Conservation (phyloP, 1,140 invertebrate species). For the Maniola jurtina region DNA sequence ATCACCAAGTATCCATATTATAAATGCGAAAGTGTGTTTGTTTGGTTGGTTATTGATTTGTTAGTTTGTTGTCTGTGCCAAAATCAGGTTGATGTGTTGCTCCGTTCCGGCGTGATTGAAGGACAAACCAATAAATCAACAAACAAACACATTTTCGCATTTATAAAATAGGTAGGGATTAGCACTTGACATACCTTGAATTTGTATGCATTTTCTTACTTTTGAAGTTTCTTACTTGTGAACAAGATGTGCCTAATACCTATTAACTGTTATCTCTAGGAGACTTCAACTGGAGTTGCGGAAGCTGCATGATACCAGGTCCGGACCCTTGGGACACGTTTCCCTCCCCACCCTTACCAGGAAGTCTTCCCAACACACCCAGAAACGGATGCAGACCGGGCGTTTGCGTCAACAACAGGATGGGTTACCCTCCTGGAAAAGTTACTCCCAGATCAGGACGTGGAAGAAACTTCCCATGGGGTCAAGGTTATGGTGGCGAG, state of each 20-base stretch:
- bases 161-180: too few relatives aligned
- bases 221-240: too few relatives aligned
- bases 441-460: slow-evolving; percentile 38
- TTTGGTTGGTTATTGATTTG: too few relatives aligned
- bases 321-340: slow-evolving; percentile 55
- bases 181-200: not conserved
- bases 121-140: too few relatives aligned
- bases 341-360: slow-evolving; percentile 41
- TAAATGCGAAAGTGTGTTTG: too few relatives aligned
- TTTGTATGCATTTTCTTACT: not conserved
- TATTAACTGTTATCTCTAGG: slow-evolving; percentile 43
- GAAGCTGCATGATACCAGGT: slow-evolving; percentile 56
- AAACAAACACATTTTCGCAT: too few relatives aligned
- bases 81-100: too few relatives aligned
- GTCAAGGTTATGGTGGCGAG: slow-evolving; percentile 45
- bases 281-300: slow-evolving; percentile 58
- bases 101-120: too few relatives aligned
- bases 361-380: slow-evolving; percentile 50
- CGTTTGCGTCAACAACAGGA: slow-evolving; percentile 49
- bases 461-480: slow-evolving; percentile 60
- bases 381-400: slow-evolving; percentile 60
- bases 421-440: slow-evolving; percentile 47
- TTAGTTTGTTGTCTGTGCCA: too few relatives aligned
- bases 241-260: slow-evolving; percentile 8
- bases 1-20: too few relatives aligned